Evolutionary conservation across 2,797 vertebrate genomes (phyloP).

Genomic region (Pipistrellus kuhlii): DNA sequence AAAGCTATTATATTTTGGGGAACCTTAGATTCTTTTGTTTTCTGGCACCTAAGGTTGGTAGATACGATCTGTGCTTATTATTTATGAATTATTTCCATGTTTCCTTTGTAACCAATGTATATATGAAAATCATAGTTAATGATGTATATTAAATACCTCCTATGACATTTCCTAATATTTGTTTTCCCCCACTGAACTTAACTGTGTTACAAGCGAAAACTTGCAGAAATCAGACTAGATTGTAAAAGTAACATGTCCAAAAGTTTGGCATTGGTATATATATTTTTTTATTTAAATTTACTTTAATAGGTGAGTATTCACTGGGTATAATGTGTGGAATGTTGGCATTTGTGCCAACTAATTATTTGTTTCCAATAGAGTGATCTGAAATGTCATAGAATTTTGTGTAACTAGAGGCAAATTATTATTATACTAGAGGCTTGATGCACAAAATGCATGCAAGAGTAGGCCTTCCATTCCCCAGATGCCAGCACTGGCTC

Average conservation of each 20-base stretch:
- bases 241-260: background rate
- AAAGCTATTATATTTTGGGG: background rate
- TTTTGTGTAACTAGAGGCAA: background rate
- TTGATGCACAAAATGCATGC: too few relatives aligned
- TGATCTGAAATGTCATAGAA: background rate
- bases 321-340: background rate
- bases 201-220: background rate
- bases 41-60: background rate
- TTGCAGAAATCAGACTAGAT: background rate
- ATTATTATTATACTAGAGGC: background rate
- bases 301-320: background rate
- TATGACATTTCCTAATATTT: background rate
- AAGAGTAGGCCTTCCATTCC: too few relatives aligned
- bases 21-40: background rate
- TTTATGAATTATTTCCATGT: background rate
- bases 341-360: background rate
- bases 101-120: background rate
- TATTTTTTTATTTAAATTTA: background rate
- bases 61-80: background rate
- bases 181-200: background rate
- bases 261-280: background rate
- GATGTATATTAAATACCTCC: background rate
- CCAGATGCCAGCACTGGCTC: too few relatives aligned
- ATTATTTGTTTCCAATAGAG: conserved; percentile 28
- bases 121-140: background rate